These are phyloP conservation scores for Drosophila sp. DNA, from an alignment of 1,140 invertebrate species.

Conservation along the genomic window DNA sequence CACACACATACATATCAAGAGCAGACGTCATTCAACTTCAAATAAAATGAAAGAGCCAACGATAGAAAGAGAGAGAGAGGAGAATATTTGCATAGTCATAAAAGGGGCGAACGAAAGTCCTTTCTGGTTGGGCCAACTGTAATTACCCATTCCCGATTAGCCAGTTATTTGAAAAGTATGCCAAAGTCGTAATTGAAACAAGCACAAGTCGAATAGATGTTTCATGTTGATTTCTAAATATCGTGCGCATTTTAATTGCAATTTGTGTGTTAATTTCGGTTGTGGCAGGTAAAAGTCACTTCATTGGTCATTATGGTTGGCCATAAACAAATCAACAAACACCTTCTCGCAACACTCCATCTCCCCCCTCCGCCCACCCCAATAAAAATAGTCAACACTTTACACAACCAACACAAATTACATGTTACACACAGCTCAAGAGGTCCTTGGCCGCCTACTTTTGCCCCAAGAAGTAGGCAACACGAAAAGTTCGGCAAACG, in stretches of 20 bases:
- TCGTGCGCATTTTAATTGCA: conserved; percentile 72
- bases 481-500: conserved; percentile 49
- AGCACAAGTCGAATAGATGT: conserved; percentile 10
- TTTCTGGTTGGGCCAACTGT: conserved; percentile 13
- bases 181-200: conserved; percentile 11
- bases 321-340: conserved; percentile 72
- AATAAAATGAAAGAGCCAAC: conserved; percentile 4
- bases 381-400: conserved; percentile 45
- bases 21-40: conserved; percentile 7
- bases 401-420: conserved; percentile 55
- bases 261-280: conserved; percentile 64
- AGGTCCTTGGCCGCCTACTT: neutral
- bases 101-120: conserved; percentile 25
- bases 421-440: conserved; percentile 42
- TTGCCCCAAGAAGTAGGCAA: conserved; percentile 11
- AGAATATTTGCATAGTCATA: conserved; percentile 41
- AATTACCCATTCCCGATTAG: conserved; percentile 15
- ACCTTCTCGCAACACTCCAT: conserved; percentile 33
- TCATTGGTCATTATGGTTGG: conserved; percentile 64
- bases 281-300: conserved; percentile 52
- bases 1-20: neutral
- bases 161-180: conserved; percentile 8
- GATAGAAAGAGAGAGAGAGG: neutral
- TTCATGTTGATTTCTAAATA: conserved; percentile 40
- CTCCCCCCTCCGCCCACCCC: conserved; percentile 25